These are phyloP conservation scores for Branchipolynoe longqiensis DNA, from an alignment of 2,888 invertebrate genomes.

Conservation along the genomic window DNA sequence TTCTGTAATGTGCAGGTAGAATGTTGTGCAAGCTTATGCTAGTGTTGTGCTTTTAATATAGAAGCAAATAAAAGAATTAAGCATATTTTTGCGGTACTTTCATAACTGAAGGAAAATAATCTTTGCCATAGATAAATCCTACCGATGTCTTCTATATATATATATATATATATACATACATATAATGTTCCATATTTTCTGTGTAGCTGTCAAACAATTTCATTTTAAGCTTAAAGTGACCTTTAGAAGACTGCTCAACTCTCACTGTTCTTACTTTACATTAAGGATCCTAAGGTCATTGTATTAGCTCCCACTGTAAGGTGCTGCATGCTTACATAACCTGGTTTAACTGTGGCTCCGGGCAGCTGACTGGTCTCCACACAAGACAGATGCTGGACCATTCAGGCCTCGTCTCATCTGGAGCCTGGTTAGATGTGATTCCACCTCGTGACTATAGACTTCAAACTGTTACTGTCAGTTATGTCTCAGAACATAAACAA, in stretches of 20 bases:
- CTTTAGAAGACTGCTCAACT: conserved; percentile 51
- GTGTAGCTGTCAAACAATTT: conserved; percentile 29
- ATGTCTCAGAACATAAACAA: conserved; percentile 45
- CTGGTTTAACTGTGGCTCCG: background rate
- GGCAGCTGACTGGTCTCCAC: background rate
- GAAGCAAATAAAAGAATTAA: conserved; percentile 32
- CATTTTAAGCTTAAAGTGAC: conserved; percentile 31
- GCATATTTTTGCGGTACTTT: conserved; percentile 30
- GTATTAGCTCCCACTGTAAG: conserved; percentile 32
- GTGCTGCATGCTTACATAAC: conserved; percentile 39
- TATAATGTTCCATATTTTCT: conserved; percentile 43
- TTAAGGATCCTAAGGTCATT: conserved; percentile 3
- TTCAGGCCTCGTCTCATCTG: background rate
- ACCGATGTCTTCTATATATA: conserved; percentile 13
- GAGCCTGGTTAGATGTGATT: conserved; percentile 2
- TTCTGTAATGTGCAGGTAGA: conserved; percentile 55
- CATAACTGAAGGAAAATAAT: conserved; percentile 11
- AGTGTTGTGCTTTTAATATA: conserved; percentile 51
- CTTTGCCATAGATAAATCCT: background rate
- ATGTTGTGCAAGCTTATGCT: conserved; percentile 58
- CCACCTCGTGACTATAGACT: conserved; percentile 34
- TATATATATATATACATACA: too few relatives aligned
- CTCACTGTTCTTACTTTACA: conserved; percentile 38
- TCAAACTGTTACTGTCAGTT: conserved; percentile 41
- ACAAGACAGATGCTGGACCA: background rate